Percentiles rank a stretch among this genome's conserved stretches.
phyloP scores from a whole-genome alignment of 35 echinoderm and acorn worm genomes.

The Lytechinus pictus region DNA sequence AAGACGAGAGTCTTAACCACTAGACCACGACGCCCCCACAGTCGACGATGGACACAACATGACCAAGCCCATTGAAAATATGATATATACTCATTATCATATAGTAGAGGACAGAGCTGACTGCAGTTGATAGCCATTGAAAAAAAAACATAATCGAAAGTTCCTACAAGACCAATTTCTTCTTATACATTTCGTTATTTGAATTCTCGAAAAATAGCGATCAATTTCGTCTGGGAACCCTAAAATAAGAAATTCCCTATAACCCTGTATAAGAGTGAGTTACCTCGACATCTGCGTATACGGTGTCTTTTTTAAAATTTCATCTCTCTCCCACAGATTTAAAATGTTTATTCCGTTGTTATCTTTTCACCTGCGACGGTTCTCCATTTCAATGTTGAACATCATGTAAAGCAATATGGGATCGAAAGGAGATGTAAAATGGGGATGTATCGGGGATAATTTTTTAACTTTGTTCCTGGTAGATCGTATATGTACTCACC shows the following conservation, averaged over 20 bases:
- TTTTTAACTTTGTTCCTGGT: constrained; percentile 20
- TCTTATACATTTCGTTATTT: neutral
- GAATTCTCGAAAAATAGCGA: neutral
- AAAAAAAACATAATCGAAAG: neutral
- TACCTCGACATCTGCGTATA: neutral
- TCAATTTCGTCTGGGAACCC: neutral
- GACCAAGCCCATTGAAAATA: too few species aligned
- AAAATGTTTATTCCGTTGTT: neutral
- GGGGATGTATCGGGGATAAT: constrained; percentile 1
- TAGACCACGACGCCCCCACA: too few species aligned
- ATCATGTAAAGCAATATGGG: constrained; percentile 24
- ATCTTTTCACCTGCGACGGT: constrained; percentile 22
- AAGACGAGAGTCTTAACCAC: too few species aligned
- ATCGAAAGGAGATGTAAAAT: constrained; percentile 12
- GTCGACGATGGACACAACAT: too few species aligned
- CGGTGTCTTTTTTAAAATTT: constrained; percentile 9
- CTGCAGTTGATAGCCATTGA: too few species aligned
- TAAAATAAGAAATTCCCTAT: neutral
- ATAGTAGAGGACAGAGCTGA: too few species aligned
- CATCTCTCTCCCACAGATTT: neutral
- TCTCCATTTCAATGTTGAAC: constrained; percentile 10
- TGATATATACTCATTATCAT: too few species aligned
- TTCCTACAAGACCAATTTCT: neutral
- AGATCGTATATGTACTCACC: constrained; percentile 33
- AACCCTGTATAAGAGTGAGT: neutral